These are phyloP conservation scores for Nannoperca obscura DNA, from an alignment of 2,797 vertebrate genomes.

Conservation along the genomic window DNA sequence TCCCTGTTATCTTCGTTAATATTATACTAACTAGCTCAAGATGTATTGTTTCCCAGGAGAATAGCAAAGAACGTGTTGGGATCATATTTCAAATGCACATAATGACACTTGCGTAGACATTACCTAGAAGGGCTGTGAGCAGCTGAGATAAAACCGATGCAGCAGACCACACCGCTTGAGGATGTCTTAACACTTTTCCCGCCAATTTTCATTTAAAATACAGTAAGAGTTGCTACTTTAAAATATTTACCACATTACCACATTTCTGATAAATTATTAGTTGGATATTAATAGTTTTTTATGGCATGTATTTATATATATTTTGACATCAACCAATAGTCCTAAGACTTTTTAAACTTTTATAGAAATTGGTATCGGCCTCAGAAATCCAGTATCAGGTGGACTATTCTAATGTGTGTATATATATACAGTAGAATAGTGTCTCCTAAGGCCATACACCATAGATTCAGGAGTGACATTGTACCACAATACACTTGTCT, in stretches of 20 bases:
- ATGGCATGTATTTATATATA: no score
- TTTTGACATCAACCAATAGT: no score
- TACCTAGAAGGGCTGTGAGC: neutral
- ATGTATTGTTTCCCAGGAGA: conserved; percentile 40
- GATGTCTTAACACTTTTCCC: no score
- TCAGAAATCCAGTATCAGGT: neutral
- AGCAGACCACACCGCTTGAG: neutral
- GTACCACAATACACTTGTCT: neutral
- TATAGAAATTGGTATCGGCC: no score
- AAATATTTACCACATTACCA: no score
- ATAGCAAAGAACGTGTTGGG: neutral
- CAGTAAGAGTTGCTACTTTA: no score
- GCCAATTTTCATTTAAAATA: no score
- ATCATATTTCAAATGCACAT: conserved; percentile 4
- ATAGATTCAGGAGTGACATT: neutral
- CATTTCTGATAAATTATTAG: no score
- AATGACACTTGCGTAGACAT: neutral
- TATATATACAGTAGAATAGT: no score
- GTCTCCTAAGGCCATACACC: neutral
- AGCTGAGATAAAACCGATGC: conserved; percentile 3
- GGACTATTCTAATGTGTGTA: neutral
- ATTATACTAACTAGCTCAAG: conserved; percentile 31
- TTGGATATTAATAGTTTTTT: no score
- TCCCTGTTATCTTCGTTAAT: conserved; percentile 52
- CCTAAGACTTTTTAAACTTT: no score